Conservation (phyloP, 2,113 vertebrate species). For the Notiomystis cincta region DNA sequence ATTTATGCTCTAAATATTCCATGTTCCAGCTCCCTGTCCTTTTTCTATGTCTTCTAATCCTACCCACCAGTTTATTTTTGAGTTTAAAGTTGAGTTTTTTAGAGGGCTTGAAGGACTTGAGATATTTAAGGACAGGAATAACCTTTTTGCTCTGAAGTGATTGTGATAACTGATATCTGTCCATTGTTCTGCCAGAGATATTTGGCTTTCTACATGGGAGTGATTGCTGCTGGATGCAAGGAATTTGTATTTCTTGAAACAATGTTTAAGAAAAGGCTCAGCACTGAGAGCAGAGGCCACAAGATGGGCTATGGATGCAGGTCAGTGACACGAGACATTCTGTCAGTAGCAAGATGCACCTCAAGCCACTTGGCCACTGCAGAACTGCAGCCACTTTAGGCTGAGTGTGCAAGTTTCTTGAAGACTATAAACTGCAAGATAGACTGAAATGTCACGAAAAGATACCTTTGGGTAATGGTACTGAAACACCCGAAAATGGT, state of each 20-base stretch:
- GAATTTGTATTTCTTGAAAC: neutral
- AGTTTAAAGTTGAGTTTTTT: neutral
- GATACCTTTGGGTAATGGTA: neutral
- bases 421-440: neutral
- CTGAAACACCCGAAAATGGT: neutral
- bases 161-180: neutral
- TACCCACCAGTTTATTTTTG: neutral
- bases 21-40: neutral
- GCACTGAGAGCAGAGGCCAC: neutral
- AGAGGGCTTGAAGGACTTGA: neutral
- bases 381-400: neutral
- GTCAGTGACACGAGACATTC: neutral
- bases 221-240: neutral
- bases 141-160: neutral
- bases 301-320: neutral
- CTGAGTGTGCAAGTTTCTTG: neutral
- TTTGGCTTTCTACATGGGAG: neutral
- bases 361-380: neutral
- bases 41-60: neutral
- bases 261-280: neutral
- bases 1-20: neutral
- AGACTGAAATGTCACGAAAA: neutral
- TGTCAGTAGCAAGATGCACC: neutral
- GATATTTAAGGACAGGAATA: neutral
- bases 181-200: neutral